phyloP scores from a whole-genome alignment of 2,797 vertebrate species.

The Acipenser transmontanus region DNA sequence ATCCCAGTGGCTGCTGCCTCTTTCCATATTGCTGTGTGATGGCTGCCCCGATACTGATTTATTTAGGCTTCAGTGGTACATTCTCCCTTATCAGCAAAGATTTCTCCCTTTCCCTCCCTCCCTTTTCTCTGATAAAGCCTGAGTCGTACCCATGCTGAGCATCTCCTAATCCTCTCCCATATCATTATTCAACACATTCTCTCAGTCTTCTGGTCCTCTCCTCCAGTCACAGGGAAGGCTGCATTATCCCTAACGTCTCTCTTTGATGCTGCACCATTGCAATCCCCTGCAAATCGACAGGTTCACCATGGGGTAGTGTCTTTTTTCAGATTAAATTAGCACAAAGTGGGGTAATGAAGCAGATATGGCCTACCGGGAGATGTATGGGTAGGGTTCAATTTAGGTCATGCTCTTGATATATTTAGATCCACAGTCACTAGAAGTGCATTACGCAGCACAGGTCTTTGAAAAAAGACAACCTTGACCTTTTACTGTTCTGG shows the following conservation, averaged over 20 bases:
- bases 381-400: no score
- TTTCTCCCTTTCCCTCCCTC: conserved; percentile 7
- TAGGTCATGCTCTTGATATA: no score
- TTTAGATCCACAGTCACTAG: no score
- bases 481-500: no score
- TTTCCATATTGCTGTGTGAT: conserved; percentile 15
- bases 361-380: no score
- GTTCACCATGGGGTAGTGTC: conserved; percentile 2
- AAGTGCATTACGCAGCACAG: no score
- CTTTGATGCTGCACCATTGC: neutral
- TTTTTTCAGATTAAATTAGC: no score
- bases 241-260: conserved; percentile 9
- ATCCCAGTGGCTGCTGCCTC: conserved; percentile 10
- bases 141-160: conserved; percentile 10
- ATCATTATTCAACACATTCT: conserved; percentile 14
- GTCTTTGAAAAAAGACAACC: no score
- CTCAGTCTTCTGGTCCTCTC: conserved; percentile 9
- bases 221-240: conserved; percentile 7
- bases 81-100: conserved; percentile 19
- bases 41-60: conserved; percentile 16
- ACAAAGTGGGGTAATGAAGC: no score
- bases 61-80: conserved; percentile 18
- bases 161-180: conserved; percentile 19
- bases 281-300: conserved; percentile 12
- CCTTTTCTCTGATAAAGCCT: conserved; percentile 14